A percentile compares a stretch with the other conserved stretches of the same genome.
phyloP scores from a whole-genome alignment of 2,797 vertebrate genomes.

The Iguana delicatissima region DNA sequence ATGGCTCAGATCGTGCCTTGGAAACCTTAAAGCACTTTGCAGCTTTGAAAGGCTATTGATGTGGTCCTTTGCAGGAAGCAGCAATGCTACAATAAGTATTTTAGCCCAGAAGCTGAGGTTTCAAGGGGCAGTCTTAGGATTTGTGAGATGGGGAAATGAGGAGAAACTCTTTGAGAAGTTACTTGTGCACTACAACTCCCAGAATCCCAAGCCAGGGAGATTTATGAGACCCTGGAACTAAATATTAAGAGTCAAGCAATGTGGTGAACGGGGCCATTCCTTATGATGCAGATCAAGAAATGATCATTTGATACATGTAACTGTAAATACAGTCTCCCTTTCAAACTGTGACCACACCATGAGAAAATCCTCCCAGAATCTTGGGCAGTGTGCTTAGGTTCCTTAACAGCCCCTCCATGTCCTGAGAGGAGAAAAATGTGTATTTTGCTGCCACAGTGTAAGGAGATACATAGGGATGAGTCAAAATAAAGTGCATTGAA shows the following conservation, averaged over 20 bases:
- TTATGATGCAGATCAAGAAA: too few species aligned
- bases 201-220: slow-evolving; percentile 34
- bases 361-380: too few species aligned
- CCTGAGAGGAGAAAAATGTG: too few species aligned
- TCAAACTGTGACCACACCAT: too few species aligned
- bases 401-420: too few species aligned
- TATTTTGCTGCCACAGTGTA: too few species aligned
- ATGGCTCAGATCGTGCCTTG: slow-evolving; percentile 62
- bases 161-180: slow-evolving; percentile 28
- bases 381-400: too few species aligned
- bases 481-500: too few species aligned
- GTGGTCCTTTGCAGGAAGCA: slow-evolving; percentile 71
- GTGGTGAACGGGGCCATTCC: too few species aligned
- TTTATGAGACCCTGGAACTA: slow-evolving; percentile 58
- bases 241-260: slow-evolving; percentile 7
- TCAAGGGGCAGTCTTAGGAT: slow-evolving; percentile 67
- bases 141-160: slow-evolving; percentile 34
- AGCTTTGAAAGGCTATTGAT: slow-evolving; percentile 59
- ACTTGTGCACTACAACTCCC: slow-evolving; percentile 33
- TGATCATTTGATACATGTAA: too few species aligned
- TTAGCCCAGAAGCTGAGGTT: slow-evolving; percentile 71
- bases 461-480: too few species aligned
- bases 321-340: too few species aligned
- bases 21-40: slow-evolving; percentile 63
- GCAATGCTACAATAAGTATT: slow-evolving; percentile 71